Evolutionary conservation across 2,888 invertebrate species (phyloP), one percentile per base, ranked within the genome.

Genomic region (Slavum lentiscoides): DNA sequence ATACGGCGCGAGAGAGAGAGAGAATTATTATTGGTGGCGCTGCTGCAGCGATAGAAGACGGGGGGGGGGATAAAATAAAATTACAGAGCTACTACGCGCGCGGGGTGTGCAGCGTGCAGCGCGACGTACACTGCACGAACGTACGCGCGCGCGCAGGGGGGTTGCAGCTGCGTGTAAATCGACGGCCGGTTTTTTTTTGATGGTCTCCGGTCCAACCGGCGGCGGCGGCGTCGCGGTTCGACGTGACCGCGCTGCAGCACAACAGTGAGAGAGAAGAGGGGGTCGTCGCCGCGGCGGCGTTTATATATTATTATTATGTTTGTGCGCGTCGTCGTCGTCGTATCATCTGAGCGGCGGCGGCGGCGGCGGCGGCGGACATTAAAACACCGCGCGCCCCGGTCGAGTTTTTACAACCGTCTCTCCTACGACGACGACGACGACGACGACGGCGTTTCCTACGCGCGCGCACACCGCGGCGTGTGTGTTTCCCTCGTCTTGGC

Each of bases 191-290:
- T 30, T n/a, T 30, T 30, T n/a, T 70, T 70, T 80, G 53, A 80
- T 80, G 72, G 72, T n/a, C 72, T 58, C 15, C 66, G 72, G 70
- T 80, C 80, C 80, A 80, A 80, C 64, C 80, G 30, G 72, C 62
- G 69, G 9, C 21, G 58, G 11, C 21, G 61, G 30, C 76, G 30
- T 11, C 11, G 49, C 49, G 19, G 21, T n/a, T 15, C 30, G 30
- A 30, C 30, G 30, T 30, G 30, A 30, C 30, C 30, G 30, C 30
- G 30, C 4, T 30, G 30, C 4, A 30, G 30, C 1, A 30, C 2
- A 30, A 39, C 30, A 11, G 67, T 0, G 74, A n/a, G 43, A 17
- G 37, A 76, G 68, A 59, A n/a, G n/a, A n/a, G n/a, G 55, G 66
- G 62, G 74, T 64, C 30, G 30, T 30, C 30, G 30, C 4, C 30